A percentile compares a stretch with the other conserved stretches of the same genome.
Conservation (phyloP, 2,113 vertebrate genomes). For the Catharus minimus region DNA sequence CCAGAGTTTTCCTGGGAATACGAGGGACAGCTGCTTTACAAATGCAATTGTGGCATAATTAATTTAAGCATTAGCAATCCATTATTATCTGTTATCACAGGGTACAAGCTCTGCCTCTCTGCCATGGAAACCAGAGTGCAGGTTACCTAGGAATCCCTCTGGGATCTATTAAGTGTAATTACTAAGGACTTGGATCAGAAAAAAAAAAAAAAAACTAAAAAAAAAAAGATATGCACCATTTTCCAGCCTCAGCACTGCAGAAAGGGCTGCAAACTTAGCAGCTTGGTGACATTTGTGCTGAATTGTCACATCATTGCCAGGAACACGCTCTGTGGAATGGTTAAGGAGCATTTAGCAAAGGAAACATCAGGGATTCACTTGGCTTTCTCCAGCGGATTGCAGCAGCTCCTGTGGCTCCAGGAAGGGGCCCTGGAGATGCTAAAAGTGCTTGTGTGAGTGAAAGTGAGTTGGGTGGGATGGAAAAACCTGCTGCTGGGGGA, state of each 20-base stretch:
- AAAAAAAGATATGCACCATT: neutral
- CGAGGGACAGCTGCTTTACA: constrained; percentile 40
- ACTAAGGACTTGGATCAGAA: constrained; percentile 47
- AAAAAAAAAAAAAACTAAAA: neutral
- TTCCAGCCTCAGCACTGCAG: constrained; percentile 44
- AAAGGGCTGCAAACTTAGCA: constrained; percentile 44
- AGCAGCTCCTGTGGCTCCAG: neutral
- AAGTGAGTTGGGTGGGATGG: neutral
- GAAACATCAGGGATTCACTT: neutral
- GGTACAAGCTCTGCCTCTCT: constrained; percentile 31
- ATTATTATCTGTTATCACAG: constrained; percentile 30
- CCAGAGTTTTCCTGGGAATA: neutral
- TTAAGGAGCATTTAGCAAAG: constrained; percentile 33
- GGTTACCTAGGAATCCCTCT: constrained; percentile 57
- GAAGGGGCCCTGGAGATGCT: neutral
- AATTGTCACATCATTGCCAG: neutral
- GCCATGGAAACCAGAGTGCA: constrained; percentile 61
- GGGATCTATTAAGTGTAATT: constrained; percentile 65
- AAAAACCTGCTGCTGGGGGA: neutral
- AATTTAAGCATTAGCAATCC: constrained; percentile 53
- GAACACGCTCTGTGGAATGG: neutral
- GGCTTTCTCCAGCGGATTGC: neutral
- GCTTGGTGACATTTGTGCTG: neutral
- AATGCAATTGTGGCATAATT: constrained; percentile 25
- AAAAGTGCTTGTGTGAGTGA: neutral